A percentile compares a stretch with the other conserved stretches of the same genome.
These are phyloP conservation scores for Cantharis nigra DNA, from an alignment of 2,888 invertebrate species.

Conservation along the genomic window DNA sequence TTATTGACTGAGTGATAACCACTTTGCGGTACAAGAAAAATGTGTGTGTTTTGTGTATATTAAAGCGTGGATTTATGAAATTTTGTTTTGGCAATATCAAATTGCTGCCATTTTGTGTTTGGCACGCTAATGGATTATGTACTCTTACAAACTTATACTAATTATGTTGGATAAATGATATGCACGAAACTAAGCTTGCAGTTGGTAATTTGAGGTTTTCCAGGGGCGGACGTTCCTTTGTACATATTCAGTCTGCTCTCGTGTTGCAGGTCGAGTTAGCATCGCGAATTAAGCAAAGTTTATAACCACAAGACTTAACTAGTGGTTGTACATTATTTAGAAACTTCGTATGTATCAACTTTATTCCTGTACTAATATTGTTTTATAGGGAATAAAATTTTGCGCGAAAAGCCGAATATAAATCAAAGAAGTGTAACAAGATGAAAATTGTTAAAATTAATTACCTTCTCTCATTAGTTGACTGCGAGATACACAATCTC, in stretches of 20 bases:
- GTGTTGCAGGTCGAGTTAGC: background rate
- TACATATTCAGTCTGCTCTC: background rate
- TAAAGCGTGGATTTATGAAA: background rate
- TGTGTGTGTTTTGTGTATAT: background rate
- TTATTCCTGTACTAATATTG: background rate
- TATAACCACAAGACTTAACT: slow-evolving; percentile 3
- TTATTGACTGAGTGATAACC: background rate
- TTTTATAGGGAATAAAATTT: background rate
- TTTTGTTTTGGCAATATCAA: background rate
- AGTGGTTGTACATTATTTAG: slow-evolving; percentile 1
- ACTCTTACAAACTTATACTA: slow-evolving; percentile 1
- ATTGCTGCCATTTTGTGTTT: background rate
- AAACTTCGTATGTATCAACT: background rate
- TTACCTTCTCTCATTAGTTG: background rate
- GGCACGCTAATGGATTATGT: background rate
- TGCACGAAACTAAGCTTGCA: background rate
- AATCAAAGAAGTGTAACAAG: background rate
- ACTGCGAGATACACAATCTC: background rate
- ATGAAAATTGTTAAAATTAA: background rate
- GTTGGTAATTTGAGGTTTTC: slow-evolving; percentile 3
- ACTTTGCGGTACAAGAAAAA: background rate
- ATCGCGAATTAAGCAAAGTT: slow-evolving; percentile 1
- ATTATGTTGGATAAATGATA: slow-evolving; percentile 3
- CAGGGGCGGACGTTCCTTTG: background rate
- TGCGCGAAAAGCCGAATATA: background rate